A percentile compares a stretch with the other conserved stretches of the same genome.
These are phyloP conservation scores for Xylocopa sonorina DNA, from an alignment of 1,140 invertebrate species.

Conservation along the genomic window DNA sequence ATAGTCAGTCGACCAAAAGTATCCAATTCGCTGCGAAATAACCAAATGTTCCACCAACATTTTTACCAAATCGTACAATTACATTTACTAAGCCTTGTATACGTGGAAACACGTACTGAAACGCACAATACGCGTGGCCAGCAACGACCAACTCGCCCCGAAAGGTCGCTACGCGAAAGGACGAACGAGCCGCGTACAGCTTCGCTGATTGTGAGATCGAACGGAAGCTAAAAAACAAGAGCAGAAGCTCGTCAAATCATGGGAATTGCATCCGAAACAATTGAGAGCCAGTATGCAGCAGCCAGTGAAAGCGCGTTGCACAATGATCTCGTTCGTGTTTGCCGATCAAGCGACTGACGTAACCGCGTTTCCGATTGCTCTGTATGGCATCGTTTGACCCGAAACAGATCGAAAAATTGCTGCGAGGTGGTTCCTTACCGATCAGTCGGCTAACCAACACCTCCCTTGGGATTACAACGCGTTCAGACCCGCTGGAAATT, in stretches of 20 bases:
- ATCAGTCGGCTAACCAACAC: background rate
- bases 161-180: too few species aligned
- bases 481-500: too few species aligned
- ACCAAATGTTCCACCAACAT: too few species aligned
- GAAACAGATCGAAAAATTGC: slow-evolving; percentile 17
- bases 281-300: slow-evolving; percentile 35
- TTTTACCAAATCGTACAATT: too few species aligned
- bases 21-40: too few species aligned
- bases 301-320: slow-evolving; percentile 77
- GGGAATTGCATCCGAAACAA: slow-evolving; percentile 36
- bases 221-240: background rate
- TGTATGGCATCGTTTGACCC: slow-evolving; percentile 49
- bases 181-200: too few species aligned
- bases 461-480: background rate
- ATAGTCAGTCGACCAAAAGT: too few species aligned
- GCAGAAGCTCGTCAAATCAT: slow-evolving; percentile 4
- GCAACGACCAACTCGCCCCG: too few species aligned
- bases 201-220: background rate
- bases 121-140: too few species aligned
- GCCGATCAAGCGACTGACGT: slow-evolving; percentile 60
- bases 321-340: slow-evolving; percentile 73
- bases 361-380: slow-evolving; percentile 58
- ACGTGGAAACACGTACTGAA: too few species aligned
- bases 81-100: too few species aligned
- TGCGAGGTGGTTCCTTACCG: background rate